Evolutionary conservation across 2,113 vertebrate species (phyloP), one percentile per base, ranked within the genome.

Genomic region (Xenotilapia longispinis): DNA sequence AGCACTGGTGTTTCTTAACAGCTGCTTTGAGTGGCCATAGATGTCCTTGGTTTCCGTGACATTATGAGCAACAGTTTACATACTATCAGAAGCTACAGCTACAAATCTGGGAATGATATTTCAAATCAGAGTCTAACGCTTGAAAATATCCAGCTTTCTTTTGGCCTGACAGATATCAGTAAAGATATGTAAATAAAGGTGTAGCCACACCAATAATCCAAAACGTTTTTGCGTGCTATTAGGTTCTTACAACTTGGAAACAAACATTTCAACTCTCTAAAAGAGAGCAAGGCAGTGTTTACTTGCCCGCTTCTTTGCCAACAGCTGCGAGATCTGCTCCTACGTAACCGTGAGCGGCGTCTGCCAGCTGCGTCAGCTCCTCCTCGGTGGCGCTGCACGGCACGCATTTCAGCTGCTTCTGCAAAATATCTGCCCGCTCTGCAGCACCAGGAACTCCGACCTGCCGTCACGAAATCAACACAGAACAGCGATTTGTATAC

Each of bases 251-350:
- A 49, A 2, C 17, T 78, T 4, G 17, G 73, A 78, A 51, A n/a
- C 45, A n/a, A 78, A 33, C 26, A 33, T 33, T 8, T n/a, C 73
- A 33, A n/a, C 73, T 33, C 45, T 49, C 70, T 33, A 4, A 51
- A 7, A 13, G 73, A 31, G 15, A 78, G 45, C 70, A 78, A 49
- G 53, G 68, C 58, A 17, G n/a, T 15, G 45, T 88, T 73, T 45
- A 84, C 97, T 97, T 88, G 97, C 99, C 99, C 90, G 98, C 98
- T 91, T 99, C 98, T 80, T 99, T 98, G 95, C 98, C 99, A 88
- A 99, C 93, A 6, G 98, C 98, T 58, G 97, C 96, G 15, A 99
- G 95, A 90, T 99, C 99, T 1, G 99, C 98, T 23, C 98, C 99
- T 7, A 99, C 98, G 0, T 99, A 99, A 60, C 98, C 99, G 4